Evolutionary conservation across 2,113 vertebrate species (phyloP).

Genomic region (Pelusios castaneus): DNA sequence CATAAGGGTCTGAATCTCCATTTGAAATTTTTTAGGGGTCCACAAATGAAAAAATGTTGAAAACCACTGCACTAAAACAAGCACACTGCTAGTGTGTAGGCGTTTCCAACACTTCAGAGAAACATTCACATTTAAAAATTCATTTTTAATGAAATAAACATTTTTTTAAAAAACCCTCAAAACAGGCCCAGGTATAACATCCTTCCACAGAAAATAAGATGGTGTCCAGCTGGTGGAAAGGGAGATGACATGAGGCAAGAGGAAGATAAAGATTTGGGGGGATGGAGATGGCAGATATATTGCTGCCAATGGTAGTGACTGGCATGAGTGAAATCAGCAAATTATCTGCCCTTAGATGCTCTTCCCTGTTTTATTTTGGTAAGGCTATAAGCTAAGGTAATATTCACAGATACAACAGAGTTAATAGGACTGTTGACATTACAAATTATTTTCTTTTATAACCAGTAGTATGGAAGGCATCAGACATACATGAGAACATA

Average conservation of each 20-base stretch:
- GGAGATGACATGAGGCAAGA: neutral
- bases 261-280: neutral
- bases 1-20: neutral
- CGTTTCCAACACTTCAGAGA: neutral
- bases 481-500: neutral
- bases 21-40: neutral
- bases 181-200: neutral
- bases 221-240: neutral
- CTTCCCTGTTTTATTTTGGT: neutral
- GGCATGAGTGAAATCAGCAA: neutral
- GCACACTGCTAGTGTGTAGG: neutral
- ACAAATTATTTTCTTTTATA: neutral
- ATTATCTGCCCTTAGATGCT: neutral
- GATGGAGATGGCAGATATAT: neutral
- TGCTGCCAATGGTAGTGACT: neutral
- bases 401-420: neutral
- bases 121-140: slow-evolving; percentile 4
- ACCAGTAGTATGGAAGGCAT: neutral
- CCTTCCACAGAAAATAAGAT: neutral
- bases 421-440: neutral
- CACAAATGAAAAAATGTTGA: neutral
- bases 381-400: neutral
- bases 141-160: neutral
- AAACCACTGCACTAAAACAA: neutral
- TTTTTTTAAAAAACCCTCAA: neutral